Base-by-base conservation (phyloP, 2,113 vertebrate genomes). In the Heterotis niloticus region DNA sequence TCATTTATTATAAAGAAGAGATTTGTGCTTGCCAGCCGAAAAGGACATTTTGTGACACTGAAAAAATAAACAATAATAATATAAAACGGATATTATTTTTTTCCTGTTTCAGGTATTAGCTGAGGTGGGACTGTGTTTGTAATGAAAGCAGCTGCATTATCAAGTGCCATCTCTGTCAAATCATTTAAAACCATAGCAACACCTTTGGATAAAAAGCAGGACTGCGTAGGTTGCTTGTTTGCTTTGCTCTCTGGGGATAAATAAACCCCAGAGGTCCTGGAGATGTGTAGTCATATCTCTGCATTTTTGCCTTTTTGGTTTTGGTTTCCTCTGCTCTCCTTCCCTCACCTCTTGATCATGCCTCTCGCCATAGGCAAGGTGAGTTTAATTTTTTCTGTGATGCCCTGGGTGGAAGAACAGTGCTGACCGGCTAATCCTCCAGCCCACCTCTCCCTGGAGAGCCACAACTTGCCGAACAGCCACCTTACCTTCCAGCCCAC, bases 401-500 rank as follows among this genome's bases (percentile, higher is more conserved):
- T 12, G 52, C 1, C 9, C 12, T 16, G 62, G 52, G 44, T 14
- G n/a, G 54, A 72, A 52, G 54, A 54, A 72, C 54, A n/a, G 69
- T 20, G n/a, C 11, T 54, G 69, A 72, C 54, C 52, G 69, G 44
- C 69, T 51, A 72, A 72, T n/a, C 54, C 16, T 51, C 3, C 44
- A 10, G 0, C 69, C 69, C 69, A 10, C 11, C 4, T 18, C 18
- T 0, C 14, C 26, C 66, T 10, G 29, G 18, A 44, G 17, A n/a
- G 29, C 74, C 60, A 12, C 44, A 51, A 23, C 14, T 23, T 16
- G 28, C 73, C 72, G 26, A 66, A 65, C 82, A 85, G 78, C 83
- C 74, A 34, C 73, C 72, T 80, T 62, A 70, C 77, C 71, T 83
- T 78, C 83, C 86, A 82, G 57, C 20, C 54, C 34, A 70, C 54